Conservation (phyloP, 2,113 vertebrate species). For the Myocastor coypus region DNA sequence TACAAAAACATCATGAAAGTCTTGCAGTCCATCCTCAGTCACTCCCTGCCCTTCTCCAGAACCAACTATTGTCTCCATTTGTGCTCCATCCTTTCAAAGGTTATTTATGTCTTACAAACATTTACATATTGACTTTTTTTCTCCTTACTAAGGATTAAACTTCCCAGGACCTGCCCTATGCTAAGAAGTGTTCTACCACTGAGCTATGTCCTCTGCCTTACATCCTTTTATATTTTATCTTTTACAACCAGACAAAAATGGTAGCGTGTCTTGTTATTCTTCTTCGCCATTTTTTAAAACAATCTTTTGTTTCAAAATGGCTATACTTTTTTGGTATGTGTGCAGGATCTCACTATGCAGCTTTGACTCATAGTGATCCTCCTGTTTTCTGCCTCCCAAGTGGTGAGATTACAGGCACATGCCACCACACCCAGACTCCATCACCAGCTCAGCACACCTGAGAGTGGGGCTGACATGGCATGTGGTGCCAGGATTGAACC, state of each 20-base stretch:
- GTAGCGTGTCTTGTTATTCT: slow-evolving; percentile 33
- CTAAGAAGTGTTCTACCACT: not conserved
- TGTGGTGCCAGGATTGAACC: too few relatives aligned
- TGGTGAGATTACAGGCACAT: too few relatives aligned
- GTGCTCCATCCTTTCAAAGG: slow-evolving; percentile 47
- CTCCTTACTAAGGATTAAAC: not conserved
- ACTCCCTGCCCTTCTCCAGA: not conserved
- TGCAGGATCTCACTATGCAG: too few relatives aligned
- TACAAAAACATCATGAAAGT: slow-evolving; percentile 11
- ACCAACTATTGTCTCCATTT: not conserved
- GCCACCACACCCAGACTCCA: too few relatives aligned
- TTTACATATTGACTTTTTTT: not conserved
- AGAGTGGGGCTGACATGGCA: too few relatives aligned
- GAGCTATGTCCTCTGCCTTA: not conserved
- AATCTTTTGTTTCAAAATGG: slow-evolving; percentile 42
- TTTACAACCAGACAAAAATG: not conserved
- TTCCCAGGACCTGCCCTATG: not conserved
- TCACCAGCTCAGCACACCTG: too few relatives aligned
- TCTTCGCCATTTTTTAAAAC: not conserved
- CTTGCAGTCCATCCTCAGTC: not conserved
- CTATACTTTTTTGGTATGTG: not conserved
- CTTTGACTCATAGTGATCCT: too few relatives aligned
- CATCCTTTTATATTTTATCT: not conserved
- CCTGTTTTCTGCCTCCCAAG: too few relatives aligned
- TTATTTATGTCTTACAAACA: slow-evolving; percentile 19